phyloP scores from a whole-genome alignment of 2,797 vertebrate species.

The Coccyzus lansbergi region DNA sequence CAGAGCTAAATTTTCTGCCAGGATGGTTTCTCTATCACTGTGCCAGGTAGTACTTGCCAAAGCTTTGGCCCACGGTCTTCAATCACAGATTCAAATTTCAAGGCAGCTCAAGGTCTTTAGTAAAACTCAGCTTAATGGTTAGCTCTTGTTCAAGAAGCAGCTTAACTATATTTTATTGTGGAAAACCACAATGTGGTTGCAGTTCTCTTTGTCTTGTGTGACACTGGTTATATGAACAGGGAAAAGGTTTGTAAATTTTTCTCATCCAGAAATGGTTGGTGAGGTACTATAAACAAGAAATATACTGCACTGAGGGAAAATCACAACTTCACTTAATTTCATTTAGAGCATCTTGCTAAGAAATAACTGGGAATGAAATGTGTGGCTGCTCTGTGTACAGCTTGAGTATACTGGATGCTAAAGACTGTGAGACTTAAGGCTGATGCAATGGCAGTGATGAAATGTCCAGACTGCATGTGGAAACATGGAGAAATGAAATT shows the following conservation, averaged over 20 bases:
- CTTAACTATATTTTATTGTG: neutral
- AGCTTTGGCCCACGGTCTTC: neutral
- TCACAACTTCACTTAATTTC: neutral
- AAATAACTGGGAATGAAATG: neutral
- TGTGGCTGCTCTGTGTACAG: neutral
- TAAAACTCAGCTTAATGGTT: neutral
- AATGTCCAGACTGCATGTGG: neutral
- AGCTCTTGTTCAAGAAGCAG: neutral
- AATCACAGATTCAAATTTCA: neutral
- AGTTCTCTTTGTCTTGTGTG: conserved; percentile 26
- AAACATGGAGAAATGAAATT: neutral
- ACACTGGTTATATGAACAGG: neutral
- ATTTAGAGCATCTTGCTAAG: neutral
- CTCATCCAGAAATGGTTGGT: conserved; percentile 5
- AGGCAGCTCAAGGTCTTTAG: neutral
- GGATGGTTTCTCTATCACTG: neutral
- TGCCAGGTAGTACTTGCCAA: neutral
- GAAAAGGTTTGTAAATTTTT: neutral
- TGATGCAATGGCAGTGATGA: neutral
- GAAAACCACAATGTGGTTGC: conserved; percentile 10
- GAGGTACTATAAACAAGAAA: neutral
- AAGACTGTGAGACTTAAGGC: neutral
- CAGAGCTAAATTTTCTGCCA: neutral
- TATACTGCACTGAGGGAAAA: neutral
- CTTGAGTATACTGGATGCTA: neutral